Evolutionary conservation across 2,888 invertebrate species (phyloP), one percentile per base, ranked within the genome.

Genomic region (Hyppa rectilinea): DNA sequence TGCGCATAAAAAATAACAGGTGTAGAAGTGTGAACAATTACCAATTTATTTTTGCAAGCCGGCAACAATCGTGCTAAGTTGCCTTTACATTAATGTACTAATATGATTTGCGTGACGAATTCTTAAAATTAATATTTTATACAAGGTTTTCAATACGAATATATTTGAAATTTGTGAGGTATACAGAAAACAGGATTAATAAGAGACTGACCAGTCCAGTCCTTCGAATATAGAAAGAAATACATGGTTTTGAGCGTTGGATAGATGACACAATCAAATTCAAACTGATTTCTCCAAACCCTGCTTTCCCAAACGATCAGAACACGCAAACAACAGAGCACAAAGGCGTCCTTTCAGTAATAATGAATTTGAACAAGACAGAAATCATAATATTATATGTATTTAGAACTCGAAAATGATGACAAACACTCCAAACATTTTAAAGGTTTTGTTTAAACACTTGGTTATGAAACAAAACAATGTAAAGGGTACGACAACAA

Each of bases 31-130:
- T 47, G 60, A 66, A 82, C 80, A 82, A 83, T 84, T 76, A 82
- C 66, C 80, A 80, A 82, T 82, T 84, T 76, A 75, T 71, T 78
- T 77, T 80, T 52, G 75, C 83, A 74, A 72, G 71, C 63, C 67
- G 62, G 65, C 71, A 66, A 71, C 38, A 69, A 50, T 65, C 50
- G 43, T 60, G 31, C 63, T 23, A 58, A 55, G 49, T 31, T 68
- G 29, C 55, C 55, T 67, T 71, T 60, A n/a, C 65, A 70, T 49
- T 56, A 55, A 75, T 49, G 14, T 64, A 60, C 56, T 47, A 62
- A 55, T 66, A 31, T 50, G 50, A 64, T 70, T 60, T 7, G 49
- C 65, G 56, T 63, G 52, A 63, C 76, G 66, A 84, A 84, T 78
- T 43, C 2, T 38, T 53, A 56, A n/a, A n/a, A 71, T 69, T 69